phyloP scores from a whole-genome alignment of 64 coral and sea anemone species.

The Stichodactyla mertensii region DNA sequence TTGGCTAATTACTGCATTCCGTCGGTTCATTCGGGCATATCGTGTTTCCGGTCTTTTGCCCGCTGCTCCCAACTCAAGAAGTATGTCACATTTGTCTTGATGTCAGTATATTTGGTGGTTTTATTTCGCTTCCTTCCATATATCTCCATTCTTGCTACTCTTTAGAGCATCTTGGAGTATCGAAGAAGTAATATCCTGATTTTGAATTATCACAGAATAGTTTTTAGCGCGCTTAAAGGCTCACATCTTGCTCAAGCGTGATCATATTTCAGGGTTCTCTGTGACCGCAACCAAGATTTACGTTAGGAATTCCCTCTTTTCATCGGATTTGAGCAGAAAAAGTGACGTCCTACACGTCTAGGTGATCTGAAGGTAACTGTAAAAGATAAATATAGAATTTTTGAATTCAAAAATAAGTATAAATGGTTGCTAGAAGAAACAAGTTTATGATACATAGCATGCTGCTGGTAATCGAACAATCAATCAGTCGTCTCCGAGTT shows the following conservation, averaged over 20 bases:
- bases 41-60: conserved; percentile 40
- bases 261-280: neutral
- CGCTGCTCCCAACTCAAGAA: neutral
- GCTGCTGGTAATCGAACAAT: neutral
- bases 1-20: conserved; percentile 46
- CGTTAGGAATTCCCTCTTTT: neutral
- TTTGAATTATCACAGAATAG: neutral
- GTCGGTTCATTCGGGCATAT: conserved; percentile 34
- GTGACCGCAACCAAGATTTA: conserved; percentile 6
- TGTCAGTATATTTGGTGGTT: neutral
- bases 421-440: neutral
- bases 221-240: conserved; percentile 17
- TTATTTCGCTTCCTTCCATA: neutral
- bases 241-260: conserved; percentile 11
- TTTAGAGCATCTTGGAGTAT: neutral
- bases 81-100: conserved; percentile 14
- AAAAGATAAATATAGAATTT: neutral
- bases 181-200: neutral
- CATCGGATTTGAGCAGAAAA: neutral
- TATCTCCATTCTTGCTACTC: neutral
- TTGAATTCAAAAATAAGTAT: neutral
- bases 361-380: neutral
- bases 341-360: neutral
- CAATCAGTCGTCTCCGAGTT: neutral
- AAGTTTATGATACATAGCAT: neutral